Percentiles rank a stretch among this genome's conserved stretches.
These are phyloP conservation scores for Cyclina sinensis DNA, from an alignment of 1,140 invertebrate species.

Conservation along the genomic window DNA sequence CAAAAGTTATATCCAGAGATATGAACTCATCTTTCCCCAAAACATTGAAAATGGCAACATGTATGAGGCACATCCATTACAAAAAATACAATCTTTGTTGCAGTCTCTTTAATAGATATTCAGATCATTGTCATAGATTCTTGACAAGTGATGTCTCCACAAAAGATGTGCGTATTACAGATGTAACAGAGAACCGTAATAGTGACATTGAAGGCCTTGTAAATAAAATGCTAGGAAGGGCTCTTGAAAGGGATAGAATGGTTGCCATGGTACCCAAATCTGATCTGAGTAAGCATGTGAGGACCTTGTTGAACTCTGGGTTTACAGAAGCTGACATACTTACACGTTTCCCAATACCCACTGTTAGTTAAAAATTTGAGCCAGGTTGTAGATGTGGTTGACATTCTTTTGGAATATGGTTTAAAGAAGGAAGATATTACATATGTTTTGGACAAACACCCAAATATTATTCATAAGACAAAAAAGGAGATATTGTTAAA, in stretches of 20 bases:
- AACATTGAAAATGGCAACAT: neutral
- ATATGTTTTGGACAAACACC: neutral
- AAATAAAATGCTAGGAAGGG: neutral
- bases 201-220: neutral
- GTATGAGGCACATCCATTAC: neutral
- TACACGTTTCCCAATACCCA: neutral
- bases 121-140: neutral
- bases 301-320: neutral
- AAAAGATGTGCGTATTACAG: neutral
- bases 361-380: constrained; percentile 27
- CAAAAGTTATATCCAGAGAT: neutral
- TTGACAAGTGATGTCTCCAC: neutral
- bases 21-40: neutral
- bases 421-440: constrained; percentile 18
- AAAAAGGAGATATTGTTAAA: neutral
- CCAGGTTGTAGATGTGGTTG: neutral
- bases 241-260: constrained; percentile 48
- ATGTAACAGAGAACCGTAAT: neutral
- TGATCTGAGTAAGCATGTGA: neutral
- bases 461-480: constrained; percentile 1
- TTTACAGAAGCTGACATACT: constrained; percentile 9
- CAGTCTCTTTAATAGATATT: neutral
- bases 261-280: neutral
- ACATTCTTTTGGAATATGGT: neutral
- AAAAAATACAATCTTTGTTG: neutral